Evolutionary conservation across 2,797 vertebrate species (phyloP), one percentile per base, ranked within the genome.

Genomic region (Sebastes flavidus): DNA sequence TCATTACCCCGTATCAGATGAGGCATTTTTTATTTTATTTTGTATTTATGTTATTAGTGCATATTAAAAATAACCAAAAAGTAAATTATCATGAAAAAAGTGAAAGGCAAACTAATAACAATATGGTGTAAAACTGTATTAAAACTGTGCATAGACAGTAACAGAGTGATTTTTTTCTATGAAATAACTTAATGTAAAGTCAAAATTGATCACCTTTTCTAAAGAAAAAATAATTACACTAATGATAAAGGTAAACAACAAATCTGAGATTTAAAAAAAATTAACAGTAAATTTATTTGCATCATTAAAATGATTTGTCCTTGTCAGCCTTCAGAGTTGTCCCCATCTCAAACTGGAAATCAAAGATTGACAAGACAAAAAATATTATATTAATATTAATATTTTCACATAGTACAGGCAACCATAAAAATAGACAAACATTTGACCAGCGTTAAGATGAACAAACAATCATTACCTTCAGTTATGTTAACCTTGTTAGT

Each of bases 401-500:
- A 71, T 9, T 55, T 0, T 63, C 8, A 61, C 6, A 74, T 10
- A 11, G 4, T 5, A 18, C 22, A 62, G 16, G 2, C 16, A 29
- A 59, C 20, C 7, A 52, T 9, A 1, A 14, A 78, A 49, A n/a
- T 1, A 49, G 16, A 49, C 14, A 34, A 22, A n/a, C 2, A 1
- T 61, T 16, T 42, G 6, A 24, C 13, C 34, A 4, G 32, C 32
- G 32, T 24, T 16, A n/a, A 52, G 4, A 61, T 49, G 5, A 80
- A 55, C 20, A 7, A 11, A 56, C 29, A n/a, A 7, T 55, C 42
- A 49, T 90, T 86, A 95, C 94, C 85, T 85, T 81, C 75, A 72
- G 89, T 67, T 27, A 88, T 78, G 20, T 94, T 87, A 36, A 85
- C 73, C 71, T 71, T 91, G 81, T 90, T 97, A 72, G 87, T 94